Evolutionary conservation across 2,797 vertebrate species (phyloP), one percentile per base, ranked within the genome.

Genomic region (Etheostoma nigrum): DNA sequence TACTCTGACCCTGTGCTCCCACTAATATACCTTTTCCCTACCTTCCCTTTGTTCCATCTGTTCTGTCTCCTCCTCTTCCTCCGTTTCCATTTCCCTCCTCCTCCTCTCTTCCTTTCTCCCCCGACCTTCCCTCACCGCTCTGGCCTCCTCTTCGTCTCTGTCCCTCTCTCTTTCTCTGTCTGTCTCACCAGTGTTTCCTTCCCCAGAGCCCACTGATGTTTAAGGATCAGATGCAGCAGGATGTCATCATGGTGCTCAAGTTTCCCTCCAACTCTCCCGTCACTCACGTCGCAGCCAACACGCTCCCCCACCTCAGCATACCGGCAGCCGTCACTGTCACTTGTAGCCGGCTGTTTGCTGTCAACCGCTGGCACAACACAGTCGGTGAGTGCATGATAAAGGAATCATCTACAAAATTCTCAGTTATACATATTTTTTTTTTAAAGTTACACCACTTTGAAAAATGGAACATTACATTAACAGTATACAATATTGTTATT

Each of bases 201-300:
- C 98, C 98, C 88, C 98, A 99, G 98, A 99, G 97, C 86, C 97
- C 98, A 5, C 97, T 99, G 96, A 99, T 99, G 98, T 99, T 99
- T 95, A 99, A 99, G 95, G 98, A 99, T 95, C 98, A 99, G 96
- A 99, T 99, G 98, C 98, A 99, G 93, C 98, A 99, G 94, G 98
- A 99, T 71, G 98, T 99, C 89, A 99, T 99, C 93, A 99, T 99
- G 98, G 98, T 99, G 94, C 96, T 99, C 78, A 99, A 99, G 96
- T 99, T 99, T 83, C 98, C 98, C 10, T 99, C 98, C 64, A 99
- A 99, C 88, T 99, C 98, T 16, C 98, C 98, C 0, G 98, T 99
- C 86, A 99, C 98, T 3, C 98, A 99, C 0, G 98, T 99, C 59
- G 98, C 98, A 0, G 98, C 98, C 90, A 99, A 99, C 93, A 99